phyloP scores from a whole-genome alignment of 2,888 invertebrate genomes.

The Sinopyrophorus schimmeli region DNA sequence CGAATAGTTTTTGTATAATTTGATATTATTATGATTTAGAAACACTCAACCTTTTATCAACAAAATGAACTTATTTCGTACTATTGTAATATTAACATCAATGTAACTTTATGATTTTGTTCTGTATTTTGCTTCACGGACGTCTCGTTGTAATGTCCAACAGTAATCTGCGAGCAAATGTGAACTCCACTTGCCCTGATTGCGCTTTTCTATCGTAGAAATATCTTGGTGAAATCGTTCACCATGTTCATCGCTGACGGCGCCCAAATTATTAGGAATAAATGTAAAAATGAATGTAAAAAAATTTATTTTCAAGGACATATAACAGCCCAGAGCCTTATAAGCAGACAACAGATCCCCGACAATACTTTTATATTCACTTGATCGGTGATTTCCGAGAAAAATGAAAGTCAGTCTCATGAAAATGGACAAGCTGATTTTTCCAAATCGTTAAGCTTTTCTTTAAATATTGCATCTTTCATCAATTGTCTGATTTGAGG shows the following conservation, averaged over 20 bases:
- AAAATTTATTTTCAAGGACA: constrained; percentile 43
- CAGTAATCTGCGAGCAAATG: constrained; percentile 47
- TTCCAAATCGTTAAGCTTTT: too few species aligned
- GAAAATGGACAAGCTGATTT: too few species aligned
- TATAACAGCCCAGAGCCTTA: constrained; percentile 35
- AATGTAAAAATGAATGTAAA: constrained; percentile 39
- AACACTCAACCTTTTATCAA: too few species aligned
- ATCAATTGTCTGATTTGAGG: constrained; percentile 25
- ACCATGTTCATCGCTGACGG: constrained; percentile 44
- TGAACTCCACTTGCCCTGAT: constrained; percentile 45
- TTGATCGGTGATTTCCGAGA: too few species aligned
- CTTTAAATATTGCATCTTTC: constrained; percentile 1
- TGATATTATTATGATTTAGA: too few species aligned
- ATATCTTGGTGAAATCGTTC: constrained; percentile 48
- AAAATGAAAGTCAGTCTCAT: too few species aligned
- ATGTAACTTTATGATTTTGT: too few species aligned
- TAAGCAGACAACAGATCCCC: constrained; percentile 1
- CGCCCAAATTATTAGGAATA: constrained; percentile 44
- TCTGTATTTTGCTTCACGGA: constrained; percentile 12
- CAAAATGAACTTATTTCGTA: too few species aligned
- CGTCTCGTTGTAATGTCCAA: constrained; percentile 36
- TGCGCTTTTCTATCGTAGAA: constrained; percentile 43
- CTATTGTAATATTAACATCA: too few species aligned
- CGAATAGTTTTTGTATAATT: too few species aligned
- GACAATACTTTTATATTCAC: too few species aligned